Evolutionary conservation across 1,140 invertebrate genomes (phyloP), one percentile per base, ranked within the genome.

Genomic region (Cotesia typhae): DNA sequence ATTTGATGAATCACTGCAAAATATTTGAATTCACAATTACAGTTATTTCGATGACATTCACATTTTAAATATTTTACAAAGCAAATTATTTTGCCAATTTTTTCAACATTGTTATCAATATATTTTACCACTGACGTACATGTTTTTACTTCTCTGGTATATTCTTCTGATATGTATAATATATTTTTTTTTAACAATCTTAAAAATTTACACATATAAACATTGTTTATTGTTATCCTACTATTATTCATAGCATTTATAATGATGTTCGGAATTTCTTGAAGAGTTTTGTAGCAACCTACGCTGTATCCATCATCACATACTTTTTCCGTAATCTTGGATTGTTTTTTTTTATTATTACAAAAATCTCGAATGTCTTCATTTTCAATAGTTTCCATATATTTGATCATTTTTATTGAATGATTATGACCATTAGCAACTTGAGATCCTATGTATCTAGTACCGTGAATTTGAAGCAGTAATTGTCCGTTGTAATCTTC

Each of bases 401-500:
- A 28, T 12, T 37, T 41, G 10, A 64, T 38, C 61, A 64, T 53
- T 20, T n/a, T 7, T 4, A 47, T 41, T 47, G 41, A 14, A 47
- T 67, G 67, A 55, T 7, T 57, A 53, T 77, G 76, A 10, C 38
- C 17, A 12, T 66, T 73, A 37, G 69, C 71, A 12, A 77, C 68
- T 73, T 78, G 77, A 7, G 74, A 70, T 47, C 70, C 75, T 35
- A 78, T 70, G 53, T 74, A 72, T 28, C 71, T 10, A 6, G 77
- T 77, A 7, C 73, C 78, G 41, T 78, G 77, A 28, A 80, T 55
- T 10, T 70, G 51, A 59, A 53, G 70, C 10, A 76, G 71, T 1
- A 76, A 57, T 71, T 75, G 65, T 0, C 74, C 76, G 71, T 79
- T 76, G n/a, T 78, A 71, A 67, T 78, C 71, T 75, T 77, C 76